A percentile compares a stretch with the other conserved stretches of the same genome.
phyloP scores from a whole-genome alignment of 2,797 vertebrate species.

The Psittacula derbiana region DNA sequence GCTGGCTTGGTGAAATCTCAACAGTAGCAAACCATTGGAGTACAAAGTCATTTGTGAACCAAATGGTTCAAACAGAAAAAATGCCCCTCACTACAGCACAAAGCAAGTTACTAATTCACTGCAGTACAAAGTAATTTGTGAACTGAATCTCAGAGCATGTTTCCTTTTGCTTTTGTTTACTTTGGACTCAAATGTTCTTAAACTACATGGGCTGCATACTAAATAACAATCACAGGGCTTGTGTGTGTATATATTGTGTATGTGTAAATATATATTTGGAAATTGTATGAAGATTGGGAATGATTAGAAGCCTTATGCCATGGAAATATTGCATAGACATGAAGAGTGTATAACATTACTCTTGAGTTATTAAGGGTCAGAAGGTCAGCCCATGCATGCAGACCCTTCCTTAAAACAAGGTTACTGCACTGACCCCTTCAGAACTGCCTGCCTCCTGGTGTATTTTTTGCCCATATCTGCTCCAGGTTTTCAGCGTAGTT shows the following conservation, averaged over 20 bases:
- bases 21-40: neutral
- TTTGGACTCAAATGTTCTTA: neutral
- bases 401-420: neutral
- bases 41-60: neutral
- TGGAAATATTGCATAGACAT: neutral
- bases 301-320: neutral
- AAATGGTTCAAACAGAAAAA: neutral
- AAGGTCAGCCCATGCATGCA: neutral
- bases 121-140: neutral
- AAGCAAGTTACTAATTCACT: conserved; percentile 8
- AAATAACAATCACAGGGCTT: neutral
- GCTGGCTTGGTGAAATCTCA: neutral
- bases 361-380: conserved; percentile 22
- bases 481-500: conserved; percentile 51
- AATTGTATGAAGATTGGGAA: neutral
- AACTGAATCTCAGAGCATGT: neutral
- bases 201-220: neutral
- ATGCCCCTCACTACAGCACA: neutral
- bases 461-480: conserved; percentile 49
- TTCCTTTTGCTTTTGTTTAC: neutral
- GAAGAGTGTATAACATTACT: neutral
- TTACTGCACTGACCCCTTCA: conserved; percentile 36
- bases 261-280: neutral
- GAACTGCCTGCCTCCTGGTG: conserved; percentile 53
- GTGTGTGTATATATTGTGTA: neutral